A percentile compares a stretch with the other conserved stretches of the same genome.
Evolutionary conservation across 2,113 vertebrate species (phyloP).

Genomic region (Aptenodytes patagonicus): DNA sequence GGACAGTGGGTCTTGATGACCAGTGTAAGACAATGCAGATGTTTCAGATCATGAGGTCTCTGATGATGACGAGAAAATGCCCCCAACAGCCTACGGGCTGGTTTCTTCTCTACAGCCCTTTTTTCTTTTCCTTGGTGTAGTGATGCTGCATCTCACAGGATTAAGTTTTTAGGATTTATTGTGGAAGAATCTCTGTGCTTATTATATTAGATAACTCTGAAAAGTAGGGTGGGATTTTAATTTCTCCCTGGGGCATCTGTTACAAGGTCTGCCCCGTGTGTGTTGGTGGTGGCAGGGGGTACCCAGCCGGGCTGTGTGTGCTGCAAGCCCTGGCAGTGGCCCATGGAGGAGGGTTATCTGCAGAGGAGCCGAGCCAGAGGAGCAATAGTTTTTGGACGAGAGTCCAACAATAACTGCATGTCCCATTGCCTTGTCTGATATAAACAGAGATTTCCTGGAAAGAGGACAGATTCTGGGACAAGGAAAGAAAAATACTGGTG

Average conservation of each 20-base stretch:
- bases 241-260: background rate
- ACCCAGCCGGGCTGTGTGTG: background rate
- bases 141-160: background rate
- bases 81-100: background rate
- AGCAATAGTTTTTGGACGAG: background rate
- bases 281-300: too few species aligned
- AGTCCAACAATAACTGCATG: background rate
- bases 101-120: background rate
- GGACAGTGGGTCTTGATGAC: slow-evolving; percentile 72
- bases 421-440: slow-evolving; percentile 4
- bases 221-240: background rate
- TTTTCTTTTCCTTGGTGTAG: background rate
- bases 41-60: slow-evolving; percentile 81
- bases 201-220: background rate
- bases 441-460: slow-evolving; percentile 24
- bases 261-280: background rate
- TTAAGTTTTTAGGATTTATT: background rate
- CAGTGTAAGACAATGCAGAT: slow-evolving; percentile 89
- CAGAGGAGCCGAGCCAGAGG: background rate
- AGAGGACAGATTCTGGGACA: background rate
- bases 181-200: background rate
- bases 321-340: background rate
- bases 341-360: background rate
- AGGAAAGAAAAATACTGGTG: background rate
- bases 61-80: slow-evolving; percentile 59